These are phyloP conservation scores for Eumacrocentrus americanus DNA, from an alignment of 2,888 invertebrate genomes.

Conservation along the genomic window DNA sequence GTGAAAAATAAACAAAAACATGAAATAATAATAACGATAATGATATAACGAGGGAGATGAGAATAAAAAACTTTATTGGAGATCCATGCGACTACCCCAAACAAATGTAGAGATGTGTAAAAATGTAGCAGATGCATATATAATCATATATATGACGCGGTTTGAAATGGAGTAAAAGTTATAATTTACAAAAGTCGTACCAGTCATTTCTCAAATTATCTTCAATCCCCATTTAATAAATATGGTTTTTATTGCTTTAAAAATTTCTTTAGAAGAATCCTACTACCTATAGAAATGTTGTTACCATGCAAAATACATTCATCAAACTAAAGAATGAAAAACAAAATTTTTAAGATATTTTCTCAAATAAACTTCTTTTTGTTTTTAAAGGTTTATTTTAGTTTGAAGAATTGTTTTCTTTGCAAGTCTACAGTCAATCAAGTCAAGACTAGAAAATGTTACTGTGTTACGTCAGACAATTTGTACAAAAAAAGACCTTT, in stretches of 20 bases:
- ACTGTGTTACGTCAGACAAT: no score
- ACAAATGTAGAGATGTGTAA: conserved; percentile 31
- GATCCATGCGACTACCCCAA: conserved; percentile 12
- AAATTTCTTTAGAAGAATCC: background rate
- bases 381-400: background rate
- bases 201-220: background rate
- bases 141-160: conserved; percentile 21
- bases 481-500: background rate
- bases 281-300: background rate
- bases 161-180: conserved; percentile 24
- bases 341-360: background rate
- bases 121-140: conserved; percentile 34
- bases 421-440: background rate
- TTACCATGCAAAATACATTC: no score
- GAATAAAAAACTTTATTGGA: conserved; percentile 17
- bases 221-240: background rate
- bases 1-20: conserved; percentile 9
- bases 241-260: background rate
- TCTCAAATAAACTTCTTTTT: background rate
- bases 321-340: background rate
- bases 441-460: no score
- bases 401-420: background rate
- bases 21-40: conserved; percentile 10
- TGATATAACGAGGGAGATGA: conserved; percentile 14
- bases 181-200: conserved; percentile 27